Evolutionary conservation across 2,888 invertebrate species (phyloP).

Genomic region (Diplolepis rosae): DNA sequence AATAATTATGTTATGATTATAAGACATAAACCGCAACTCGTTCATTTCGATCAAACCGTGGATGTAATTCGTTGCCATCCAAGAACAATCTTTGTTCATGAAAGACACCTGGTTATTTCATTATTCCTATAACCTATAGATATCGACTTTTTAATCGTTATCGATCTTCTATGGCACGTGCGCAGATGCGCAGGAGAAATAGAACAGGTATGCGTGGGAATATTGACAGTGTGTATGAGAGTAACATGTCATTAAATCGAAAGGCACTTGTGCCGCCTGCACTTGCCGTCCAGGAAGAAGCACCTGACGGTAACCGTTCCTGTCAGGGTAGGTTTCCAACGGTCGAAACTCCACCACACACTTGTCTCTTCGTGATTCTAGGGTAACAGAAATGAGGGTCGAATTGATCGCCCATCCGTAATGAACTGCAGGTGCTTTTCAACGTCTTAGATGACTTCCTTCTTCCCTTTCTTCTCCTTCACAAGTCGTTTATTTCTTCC

Average conservation of each 20-base stretch:
- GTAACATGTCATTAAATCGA: conserved; percentile 70
- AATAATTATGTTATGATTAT: background rate
- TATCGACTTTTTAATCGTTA: background rate
- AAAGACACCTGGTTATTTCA: background rate
- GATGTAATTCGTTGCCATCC: background rate
- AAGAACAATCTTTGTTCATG: background rate
- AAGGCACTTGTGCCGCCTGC: conserved; percentile 67
- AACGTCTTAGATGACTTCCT: conserved; percentile 50
- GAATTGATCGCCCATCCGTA: conserved; percentile 62
- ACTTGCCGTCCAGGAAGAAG: conserved; percentile 71
- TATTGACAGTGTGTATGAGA: conserved; percentile 34
- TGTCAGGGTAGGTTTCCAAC: conserved; percentile 59
- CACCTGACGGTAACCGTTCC: conserved; percentile 64
- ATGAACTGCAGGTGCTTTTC: conserved; percentile 60
- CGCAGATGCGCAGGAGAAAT: conserved; percentile 22
- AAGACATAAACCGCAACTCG: background rate
- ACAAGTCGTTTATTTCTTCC: conserved; percentile 22
- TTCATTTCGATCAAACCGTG: background rate
- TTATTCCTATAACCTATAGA: background rate
- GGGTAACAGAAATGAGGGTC: conserved; percentile 51
- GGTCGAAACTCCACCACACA: conserved; percentile 51
- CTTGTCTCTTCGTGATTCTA: conserved; percentile 40
- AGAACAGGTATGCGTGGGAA: background rate
- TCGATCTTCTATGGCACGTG: conserved; percentile 30
- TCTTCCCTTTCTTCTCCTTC: conserved; percentile 38